Conservation (phyloP, 2,113 vertebrate species). For the Pachyramphus minor region DNA sequence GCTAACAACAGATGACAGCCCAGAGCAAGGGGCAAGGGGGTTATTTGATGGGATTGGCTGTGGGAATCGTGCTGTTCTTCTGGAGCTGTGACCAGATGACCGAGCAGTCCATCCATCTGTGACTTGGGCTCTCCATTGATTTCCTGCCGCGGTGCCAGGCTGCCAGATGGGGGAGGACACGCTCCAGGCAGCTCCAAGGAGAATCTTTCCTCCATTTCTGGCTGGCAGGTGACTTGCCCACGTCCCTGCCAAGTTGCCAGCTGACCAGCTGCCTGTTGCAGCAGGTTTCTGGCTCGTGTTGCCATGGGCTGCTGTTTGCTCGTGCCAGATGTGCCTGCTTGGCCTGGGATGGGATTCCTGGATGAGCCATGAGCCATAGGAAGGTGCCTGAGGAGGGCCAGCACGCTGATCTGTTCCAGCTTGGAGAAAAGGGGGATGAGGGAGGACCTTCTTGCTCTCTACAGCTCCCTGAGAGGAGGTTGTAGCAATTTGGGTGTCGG, state of each 20-base stretch:
- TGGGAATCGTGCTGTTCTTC: not conserved
- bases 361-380: rapidly evolving
- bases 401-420: not conserved
- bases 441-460: not conserved
- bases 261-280: not conserved
- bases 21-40: not conserved
- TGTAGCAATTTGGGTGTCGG: rapidly evolving
- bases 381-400: not conserved
- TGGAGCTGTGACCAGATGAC: not conserved
- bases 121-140: not conserved
- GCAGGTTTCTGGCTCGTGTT: not conserved
- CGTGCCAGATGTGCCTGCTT: not conserved
- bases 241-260: rapidly evolving
- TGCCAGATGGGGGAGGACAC: not conserved
- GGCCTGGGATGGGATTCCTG: not conserved
- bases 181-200: not conserved
- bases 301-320: rapidly evolving
- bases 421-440: not conserved
- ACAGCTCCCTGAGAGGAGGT: not conserved
- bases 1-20: not conserved
- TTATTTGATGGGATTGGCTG: not conserved
- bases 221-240: not conserved
- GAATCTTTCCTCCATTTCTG: not conserved
- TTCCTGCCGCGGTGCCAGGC: rapidly evolving
- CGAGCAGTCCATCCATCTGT: rapidly evolving